Percentiles rank a stretch among this genome's conserved stretches.
phyloP scores from a whole-genome alignment of 2,797 vertebrate species.

The Kryptopterus vitreolus region DNA sequence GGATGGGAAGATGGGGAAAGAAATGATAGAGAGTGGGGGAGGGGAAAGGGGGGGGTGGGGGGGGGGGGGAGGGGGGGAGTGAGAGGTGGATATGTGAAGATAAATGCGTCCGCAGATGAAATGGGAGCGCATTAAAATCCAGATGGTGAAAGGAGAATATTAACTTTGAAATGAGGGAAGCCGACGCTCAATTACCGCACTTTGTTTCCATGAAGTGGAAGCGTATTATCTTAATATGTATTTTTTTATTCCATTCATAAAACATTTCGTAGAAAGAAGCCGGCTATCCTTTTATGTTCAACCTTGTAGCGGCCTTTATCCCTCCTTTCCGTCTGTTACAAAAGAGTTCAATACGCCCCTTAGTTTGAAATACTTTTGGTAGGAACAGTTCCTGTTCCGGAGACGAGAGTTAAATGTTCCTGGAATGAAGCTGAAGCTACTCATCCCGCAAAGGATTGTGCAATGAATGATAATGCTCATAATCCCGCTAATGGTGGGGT shows the following conservation, averaged over 20 bases:
- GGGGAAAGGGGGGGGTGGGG: constrained; percentile 33
- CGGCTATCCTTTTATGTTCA: constrained; percentile 56
- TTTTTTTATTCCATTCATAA: constrained; percentile 69
- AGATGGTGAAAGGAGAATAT: constrained; percentile 57
- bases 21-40: constrained; percentile 33
- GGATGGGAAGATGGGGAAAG: constrained; percentile 27
- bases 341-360: constrained; percentile 73
- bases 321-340: constrained; percentile 70
- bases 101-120: constrained; percentile 57
- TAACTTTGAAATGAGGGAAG: constrained; percentile 48
- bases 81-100: constrained; percentile 46
- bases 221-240: constrained; percentile 69
- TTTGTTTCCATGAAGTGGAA: constrained; percentile 65
- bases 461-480: constrained; percentile 76
- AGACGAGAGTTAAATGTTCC: constrained; percentile 77
- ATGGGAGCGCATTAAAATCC: constrained; percentile 54
- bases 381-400: constrained; percentile 75
- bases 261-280: constrained; percentile 63
- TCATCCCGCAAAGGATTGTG: too few relatives aligned
- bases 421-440: constrained; percentile 75
- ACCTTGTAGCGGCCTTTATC: constrained; percentile 67
- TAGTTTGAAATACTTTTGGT: constrained; percentile 65
- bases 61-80: constrained; percentile 37
- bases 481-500: constrained; percentile 75
- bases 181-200: constrained; percentile 59